Evolutionary conservation across 2,888 invertebrate genomes (phyloP).

Genomic region (Diloba caeruleocephala): DNA sequence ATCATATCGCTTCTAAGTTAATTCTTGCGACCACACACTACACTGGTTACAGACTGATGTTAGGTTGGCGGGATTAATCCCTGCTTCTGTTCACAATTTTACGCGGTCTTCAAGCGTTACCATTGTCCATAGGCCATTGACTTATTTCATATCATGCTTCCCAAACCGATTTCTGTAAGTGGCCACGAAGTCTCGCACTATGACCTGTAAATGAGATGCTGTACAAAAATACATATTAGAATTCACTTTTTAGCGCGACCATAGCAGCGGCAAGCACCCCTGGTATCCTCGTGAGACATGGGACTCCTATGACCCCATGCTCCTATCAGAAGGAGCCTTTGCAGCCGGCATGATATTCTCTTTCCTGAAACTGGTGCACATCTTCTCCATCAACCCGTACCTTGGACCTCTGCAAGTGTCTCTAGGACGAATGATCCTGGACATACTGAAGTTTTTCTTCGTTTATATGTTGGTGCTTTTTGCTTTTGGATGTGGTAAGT

Average conservation of each 20-base stretch:
- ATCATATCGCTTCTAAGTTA: no score
- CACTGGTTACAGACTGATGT: no score
- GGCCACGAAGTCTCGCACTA: no score
- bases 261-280: slow-evolving; percentile 92
- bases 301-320: slow-evolving; percentile 98
- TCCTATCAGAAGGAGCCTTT: slow-evolving; percentile 97
- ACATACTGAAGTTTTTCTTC: slow-evolving; percentile 98
- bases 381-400: slow-evolving; percentile 99
- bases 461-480: slow-evolving; percentile 97
- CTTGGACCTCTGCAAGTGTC: slow-evolving; percentile 98
- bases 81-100: no score
- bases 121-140: no score
- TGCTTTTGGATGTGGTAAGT: slow-evolving; percentile 97
- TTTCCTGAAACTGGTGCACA: slow-evolving; percentile 98
- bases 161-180: no score
- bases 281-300: slow-evolving; percentile 97
- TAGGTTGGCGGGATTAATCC: no score
- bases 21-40: no score
- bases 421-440: slow-evolving; percentile 97
- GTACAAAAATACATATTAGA: not conserved
- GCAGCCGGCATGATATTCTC: slow-evolving; percentile 99
- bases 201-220: no score
- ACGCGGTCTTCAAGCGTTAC: no score
- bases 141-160: no score
- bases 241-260: slow-evolving; percentile 89